These are phyloP conservation scores for Harpagifer antarcticus DNA, from an alignment of 2,797 vertebrate species.

Conservation along the genomic window DNA sequence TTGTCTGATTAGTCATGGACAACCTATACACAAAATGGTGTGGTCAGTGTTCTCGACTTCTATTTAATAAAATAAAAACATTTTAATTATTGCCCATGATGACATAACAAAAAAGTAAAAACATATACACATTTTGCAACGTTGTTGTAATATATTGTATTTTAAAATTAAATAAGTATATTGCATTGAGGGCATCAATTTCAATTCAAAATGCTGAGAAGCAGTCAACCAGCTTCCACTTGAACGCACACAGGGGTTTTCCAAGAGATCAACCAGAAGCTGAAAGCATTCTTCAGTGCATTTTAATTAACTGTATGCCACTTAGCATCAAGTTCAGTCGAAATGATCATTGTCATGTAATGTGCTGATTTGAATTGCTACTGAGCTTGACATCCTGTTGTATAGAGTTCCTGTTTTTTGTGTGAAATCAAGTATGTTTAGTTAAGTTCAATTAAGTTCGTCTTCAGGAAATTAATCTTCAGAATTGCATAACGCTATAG, in stretches of 20 bases:
- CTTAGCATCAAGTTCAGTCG: constrained; percentile 10
- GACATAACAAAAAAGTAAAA: neutral
- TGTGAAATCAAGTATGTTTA: constrained; percentile 9
- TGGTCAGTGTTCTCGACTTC: too few species aligned
- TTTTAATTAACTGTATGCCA: neutral
- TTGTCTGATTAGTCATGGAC: too few species aligned
- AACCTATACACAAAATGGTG: too few species aligned
- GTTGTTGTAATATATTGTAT: neutral
- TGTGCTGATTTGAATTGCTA: neutral
- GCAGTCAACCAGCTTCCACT: neutral
- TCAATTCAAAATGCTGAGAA: neutral
- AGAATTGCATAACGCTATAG: constrained; percentile 16
- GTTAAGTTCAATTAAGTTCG: neutral
- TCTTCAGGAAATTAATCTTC: constrained; percentile 25
- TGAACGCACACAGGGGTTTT: constrained; percentile 3
- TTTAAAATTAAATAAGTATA: neutral
- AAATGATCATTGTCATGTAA: neutral
- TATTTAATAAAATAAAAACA: neutral
- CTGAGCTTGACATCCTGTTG: constrained; percentile 21
- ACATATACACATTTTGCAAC: neutral
- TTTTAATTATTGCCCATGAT: neutral
- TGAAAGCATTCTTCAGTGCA: neutral
- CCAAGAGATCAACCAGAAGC: constrained; percentile 6
- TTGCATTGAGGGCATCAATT: neutral
- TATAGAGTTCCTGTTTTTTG: constrained; percentile 13